Percentiles rank a stretch among this genome's conserved stretches.
Conservation (phyloP, 2,797 vertebrate species). For the Sphenopsis melanotis region DNA sequence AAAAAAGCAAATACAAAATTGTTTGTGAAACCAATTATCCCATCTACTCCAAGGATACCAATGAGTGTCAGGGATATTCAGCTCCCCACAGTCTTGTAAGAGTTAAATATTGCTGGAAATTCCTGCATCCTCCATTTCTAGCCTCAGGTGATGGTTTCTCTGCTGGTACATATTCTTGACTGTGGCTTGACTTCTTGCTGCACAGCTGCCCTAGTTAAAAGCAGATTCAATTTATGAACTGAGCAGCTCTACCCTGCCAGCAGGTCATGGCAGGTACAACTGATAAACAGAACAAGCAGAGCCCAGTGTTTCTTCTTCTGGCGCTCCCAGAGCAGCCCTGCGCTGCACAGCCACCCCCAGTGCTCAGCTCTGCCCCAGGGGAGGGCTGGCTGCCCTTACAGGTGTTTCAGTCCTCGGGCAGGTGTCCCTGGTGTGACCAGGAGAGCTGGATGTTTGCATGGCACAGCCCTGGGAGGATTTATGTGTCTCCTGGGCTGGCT, state of each 20-base stretch:
- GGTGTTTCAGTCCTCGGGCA: rapidly evolving
- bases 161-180: background rate
- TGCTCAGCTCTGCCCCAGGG: background rate
- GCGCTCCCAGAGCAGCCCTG: background rate
- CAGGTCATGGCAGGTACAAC: background rate
- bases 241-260: background rate
- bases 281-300: background rate
- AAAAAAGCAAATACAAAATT: background rate
- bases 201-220: background rate
- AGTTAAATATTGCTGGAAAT: background rate
- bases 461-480: background rate
- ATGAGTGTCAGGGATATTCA: background rate
- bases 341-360: background rate
- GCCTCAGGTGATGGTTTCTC: background rate
- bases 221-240: background rate
- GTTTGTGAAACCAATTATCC: rapidly evolving
- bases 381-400: background rate
- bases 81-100: background rate
- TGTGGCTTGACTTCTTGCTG: background rate
- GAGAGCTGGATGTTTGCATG: background rate
- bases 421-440: background rate
- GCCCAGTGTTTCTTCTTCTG: rapidly evolving
- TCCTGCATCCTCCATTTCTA: background rate
- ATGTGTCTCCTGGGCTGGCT: background rate
- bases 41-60: background rate